These are phyloP conservation scores for Actinostola sp. DNA, from an alignment of 92 coral and sea anemone species.

Conservation along the genomic window DNA sequence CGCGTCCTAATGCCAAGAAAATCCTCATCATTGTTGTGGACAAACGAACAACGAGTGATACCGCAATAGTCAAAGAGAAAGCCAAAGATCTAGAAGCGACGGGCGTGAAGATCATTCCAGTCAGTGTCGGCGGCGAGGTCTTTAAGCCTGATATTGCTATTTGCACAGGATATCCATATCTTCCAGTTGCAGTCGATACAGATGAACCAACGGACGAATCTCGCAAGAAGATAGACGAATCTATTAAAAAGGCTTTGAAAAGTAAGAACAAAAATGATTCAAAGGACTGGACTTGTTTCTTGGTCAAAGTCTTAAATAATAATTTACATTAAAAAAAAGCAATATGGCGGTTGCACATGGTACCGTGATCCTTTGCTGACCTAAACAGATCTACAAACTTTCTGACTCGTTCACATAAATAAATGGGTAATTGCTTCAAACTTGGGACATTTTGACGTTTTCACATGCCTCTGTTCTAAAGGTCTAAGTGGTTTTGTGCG, in stretches of 20 bases:
- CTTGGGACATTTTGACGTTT: no score
- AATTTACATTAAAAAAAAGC: no score
- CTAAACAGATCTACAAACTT: no score
- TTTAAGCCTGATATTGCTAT: constrained; percentile 48
- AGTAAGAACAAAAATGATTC: no score
- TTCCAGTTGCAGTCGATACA: not conserved
- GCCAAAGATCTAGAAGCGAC: constrained; percentile 36
- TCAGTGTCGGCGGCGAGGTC: constrained; percentile 64
- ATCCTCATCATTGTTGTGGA: constrained; percentile 80
- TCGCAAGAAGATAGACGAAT: not conserved
- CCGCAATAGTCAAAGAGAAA: constrained; percentile 37
- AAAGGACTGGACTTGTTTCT: no score
- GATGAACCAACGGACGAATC: constrained; percentile 3
- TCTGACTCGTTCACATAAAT: no score
- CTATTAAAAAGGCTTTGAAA: not conserved
- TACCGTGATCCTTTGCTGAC: no score
- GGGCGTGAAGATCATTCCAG: constrained; percentile 51
- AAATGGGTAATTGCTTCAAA: no score
- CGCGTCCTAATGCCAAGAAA: constrained; percentile 75
- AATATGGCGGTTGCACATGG: no score
- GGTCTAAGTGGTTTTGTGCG: no score
- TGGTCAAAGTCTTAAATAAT: no score
- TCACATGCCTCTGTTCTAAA: no score
- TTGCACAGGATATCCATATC: constrained; percentile 13
- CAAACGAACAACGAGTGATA: constrained; percentile 51